Percentiles rank a stretch among this genome's conserved stretches.
These are phyloP conservation scores for Vespertilio murinus DNA, from an alignment of 2,797 vertebrate species.

Conservation along the genomic window DNA sequence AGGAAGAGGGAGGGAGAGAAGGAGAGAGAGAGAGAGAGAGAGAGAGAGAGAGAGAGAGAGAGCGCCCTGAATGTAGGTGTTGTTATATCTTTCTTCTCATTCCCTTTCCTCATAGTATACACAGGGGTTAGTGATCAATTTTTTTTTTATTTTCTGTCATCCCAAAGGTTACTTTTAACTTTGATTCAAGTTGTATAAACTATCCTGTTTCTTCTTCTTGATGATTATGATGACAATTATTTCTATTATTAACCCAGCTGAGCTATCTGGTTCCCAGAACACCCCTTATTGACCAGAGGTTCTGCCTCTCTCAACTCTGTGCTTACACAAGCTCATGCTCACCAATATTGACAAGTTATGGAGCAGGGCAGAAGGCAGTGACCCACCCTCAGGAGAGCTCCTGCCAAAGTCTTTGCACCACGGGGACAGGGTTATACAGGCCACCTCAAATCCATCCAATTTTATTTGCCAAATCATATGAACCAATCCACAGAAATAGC, in stretches of 20 bases:
- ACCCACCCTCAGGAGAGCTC: background rate
- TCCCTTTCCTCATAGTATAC: background rate
- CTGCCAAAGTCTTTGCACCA: rapidly evolving
- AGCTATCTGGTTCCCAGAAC: background rate
- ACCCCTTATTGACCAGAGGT: background rate
- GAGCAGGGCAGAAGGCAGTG: background rate
- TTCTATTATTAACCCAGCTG: too few species aligned
- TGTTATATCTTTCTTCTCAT: background rate
- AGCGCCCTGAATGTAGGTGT: background rate
- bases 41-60: background rate
- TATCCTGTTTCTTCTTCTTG: background rate
- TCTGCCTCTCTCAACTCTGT: background rate
- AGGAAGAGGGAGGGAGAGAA: background rate
- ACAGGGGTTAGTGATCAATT: background rate
- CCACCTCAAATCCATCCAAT: background rate
- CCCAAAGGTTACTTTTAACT: background rate
- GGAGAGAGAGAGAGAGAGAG: too few species aligned
- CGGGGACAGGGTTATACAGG: background rate
- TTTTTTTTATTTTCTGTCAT: background rate
- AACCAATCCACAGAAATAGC: background rate
- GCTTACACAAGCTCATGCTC: background rate
- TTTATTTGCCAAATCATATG: background rate
- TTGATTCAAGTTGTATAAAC: background rate
- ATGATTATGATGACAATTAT: background rate
- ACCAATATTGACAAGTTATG: rapidly evolving